Evolutionary conservation across 2,797 vertebrate genomes (phyloP), one percentile per base, ranked within the genome.

Genomic region (Peromyscus aztecus): DNA sequence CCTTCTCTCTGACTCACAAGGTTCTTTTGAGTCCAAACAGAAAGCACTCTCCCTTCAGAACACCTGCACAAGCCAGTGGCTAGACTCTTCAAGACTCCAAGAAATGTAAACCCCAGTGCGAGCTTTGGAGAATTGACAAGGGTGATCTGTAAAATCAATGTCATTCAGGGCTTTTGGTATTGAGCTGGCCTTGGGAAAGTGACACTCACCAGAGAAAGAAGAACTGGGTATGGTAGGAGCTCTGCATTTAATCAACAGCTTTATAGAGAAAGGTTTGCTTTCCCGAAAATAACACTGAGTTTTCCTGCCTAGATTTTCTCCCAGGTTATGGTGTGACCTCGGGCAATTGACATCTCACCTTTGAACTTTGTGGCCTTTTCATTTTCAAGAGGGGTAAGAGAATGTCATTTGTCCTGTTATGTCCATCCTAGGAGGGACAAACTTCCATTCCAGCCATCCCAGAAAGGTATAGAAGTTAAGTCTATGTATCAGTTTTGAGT

Each of bases 141-240:
- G 3, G 1, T 84, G 14, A 67, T 83, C 61, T 91, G 6, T 76
- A 81, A 92, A 81, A 93, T 84, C 76, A 34, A 73, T 89, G 73
- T 2, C 19, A 13, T 31, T 52, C 13, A 27, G 29, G 10, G 27
- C 49, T 63, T 24, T 94, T 40, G 21, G 67, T n/a, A 84, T 31
- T 87, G 27, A 97, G 40, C 82, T 85, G 71, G 55, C n/a, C 81
- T 94, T 90, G 23, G 40, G 31, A 65, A 92, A 94, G 76, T 13
- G 13, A 12, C 3, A n/a, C 29, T 77, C 84, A 8, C 29, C 16
- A 13, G 37, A 92, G 23, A 67, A 55, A 82, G 61, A 55, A 90
- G 77, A 80, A 21, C 34, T 71, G 81, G 27, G 8, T 96, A 19
- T 21, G 43, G 14, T 1, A 24, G 43, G 77, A 89, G 16, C 49